Evolutionary conservation across 2,797 vertebrate species (phyloP), one percentile per base, ranked within the genome.

Genomic region (Pseudochromis fuscus): DNA sequence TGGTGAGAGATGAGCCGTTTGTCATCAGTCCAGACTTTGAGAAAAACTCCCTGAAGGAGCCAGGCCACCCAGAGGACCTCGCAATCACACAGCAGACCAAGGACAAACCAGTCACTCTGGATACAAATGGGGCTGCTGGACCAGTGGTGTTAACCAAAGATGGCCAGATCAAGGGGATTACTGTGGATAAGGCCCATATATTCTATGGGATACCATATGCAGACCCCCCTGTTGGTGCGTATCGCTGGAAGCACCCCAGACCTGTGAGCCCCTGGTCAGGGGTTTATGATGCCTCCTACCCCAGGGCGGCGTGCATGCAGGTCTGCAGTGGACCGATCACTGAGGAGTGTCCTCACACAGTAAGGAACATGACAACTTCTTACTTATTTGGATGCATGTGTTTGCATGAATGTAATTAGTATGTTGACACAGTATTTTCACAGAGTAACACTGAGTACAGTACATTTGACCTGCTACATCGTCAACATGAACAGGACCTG

Each of bases 201-300:
- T 95, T 95, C 86, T 94, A 92, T 21, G 94, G 94, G 57, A 79
- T 95, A 25, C 93, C 90, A 0, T 95, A 93, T 4, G 94, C 94
- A 4, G 91, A 87, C 18, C 94, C 94, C 1, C 94, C 94, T 10
- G 77, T 92, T 5, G 92, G 93, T 4, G 76, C 82, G 0, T 91
- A 88, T 38, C 92, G 94, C 27, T 95, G 94, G 94, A 91, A 91
- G 72, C 72, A 92, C 28, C 94, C 94, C 5, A 69, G 88, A 58
- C 75, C 90, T 0, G 79, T 82, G 58, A 91, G 70, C 56, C 87
- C 89, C 9, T 93, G 94, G 94, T 6, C 11, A 0, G 87, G 88
- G 33, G 69, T 91, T 7, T 93, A 94, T 18, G 84, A 95, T 5
- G 94, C 92, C 61, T 91, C 93, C 42, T 93, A 81, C 72, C 92